These are phyloP conservation scores for Limnephilus auricula DNA, from an alignment of 2,888 invertebrate genomes.

Conservation along the genomic window DNA sequence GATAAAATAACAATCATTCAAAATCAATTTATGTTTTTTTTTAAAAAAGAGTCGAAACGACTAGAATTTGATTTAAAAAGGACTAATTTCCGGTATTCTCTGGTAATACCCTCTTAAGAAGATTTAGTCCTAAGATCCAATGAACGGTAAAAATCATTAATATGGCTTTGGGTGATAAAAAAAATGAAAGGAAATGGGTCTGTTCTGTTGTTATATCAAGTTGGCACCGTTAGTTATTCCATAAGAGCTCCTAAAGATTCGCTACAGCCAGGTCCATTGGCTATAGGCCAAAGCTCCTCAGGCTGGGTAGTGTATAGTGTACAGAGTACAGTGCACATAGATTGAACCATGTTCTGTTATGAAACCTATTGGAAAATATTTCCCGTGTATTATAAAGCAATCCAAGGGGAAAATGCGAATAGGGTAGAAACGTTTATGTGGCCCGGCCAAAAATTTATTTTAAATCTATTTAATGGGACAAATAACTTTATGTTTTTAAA, in stretches of 20 bases:
- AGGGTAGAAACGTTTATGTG: background rate
- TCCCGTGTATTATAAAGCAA: background rate
- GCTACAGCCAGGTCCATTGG: background rate
- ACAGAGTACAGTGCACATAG: background rate
- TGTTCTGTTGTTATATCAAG: background rate
- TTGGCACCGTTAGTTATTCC: constrained; percentile 6
- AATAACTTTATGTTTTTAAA: background rate
- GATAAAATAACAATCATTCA: too few species aligned
- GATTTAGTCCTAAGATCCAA: too few species aligned
- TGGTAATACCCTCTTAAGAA: too few species aligned
- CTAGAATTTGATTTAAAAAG: too few species aligned
- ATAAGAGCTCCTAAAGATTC: background rate
- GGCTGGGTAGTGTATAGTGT: background rate
- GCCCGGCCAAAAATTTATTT: background rate
- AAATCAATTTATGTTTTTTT: too few species aligned
- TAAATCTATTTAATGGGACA: background rate
- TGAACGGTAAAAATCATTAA: too few species aligned
- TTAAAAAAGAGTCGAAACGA: too few species aligned
- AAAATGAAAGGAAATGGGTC: background rate
- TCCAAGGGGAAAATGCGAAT: background rate
- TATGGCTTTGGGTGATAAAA: too few species aligned
- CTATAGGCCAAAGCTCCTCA: background rate
- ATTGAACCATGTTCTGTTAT: background rate
- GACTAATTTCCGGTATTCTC: too few species aligned
- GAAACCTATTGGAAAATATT: constrained; percentile 4